Conservation (phyloP, 2,797 vertebrate genomes). For the Triplophysa yarkandensis region DNA sequence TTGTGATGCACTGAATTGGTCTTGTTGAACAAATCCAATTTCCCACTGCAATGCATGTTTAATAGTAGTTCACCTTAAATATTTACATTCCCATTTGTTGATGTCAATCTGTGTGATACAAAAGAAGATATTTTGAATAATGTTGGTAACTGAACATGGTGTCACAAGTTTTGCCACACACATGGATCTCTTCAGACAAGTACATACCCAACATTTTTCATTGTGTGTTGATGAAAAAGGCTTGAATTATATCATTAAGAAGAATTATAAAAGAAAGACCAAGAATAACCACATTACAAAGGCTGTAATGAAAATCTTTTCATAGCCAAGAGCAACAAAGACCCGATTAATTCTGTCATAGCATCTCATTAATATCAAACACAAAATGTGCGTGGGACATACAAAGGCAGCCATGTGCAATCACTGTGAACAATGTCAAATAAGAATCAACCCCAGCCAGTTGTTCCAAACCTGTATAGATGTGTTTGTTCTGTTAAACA, state of each 20-base stretch:
- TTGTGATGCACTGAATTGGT: no score
- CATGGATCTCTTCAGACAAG: not conserved
- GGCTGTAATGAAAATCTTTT: slow-evolving; percentile 35
- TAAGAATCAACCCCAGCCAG: no score
- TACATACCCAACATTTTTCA: not conserved
- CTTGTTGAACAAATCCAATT: no score
- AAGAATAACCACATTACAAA: not conserved
- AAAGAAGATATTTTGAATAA: no score
- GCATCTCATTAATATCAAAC: slow-evolving; percentile 57
- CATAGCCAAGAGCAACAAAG: slow-evolving; percentile 23
- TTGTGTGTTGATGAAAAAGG: slow-evolving; percentile 8
- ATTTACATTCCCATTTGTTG: no score
- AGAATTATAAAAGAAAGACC: slow-evolving; percentile 26
- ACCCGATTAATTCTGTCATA: slow-evolving; percentile 47
- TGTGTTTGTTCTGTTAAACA: no score
- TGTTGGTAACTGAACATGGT: no score
- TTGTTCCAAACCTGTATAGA: no score
- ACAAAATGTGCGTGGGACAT: slow-evolving; percentile 48
- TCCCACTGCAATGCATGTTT: no score
- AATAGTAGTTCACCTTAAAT: no score
- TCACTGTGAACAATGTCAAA: not conserved
- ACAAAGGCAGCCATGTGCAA: not conserved
- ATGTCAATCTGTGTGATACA: no score
- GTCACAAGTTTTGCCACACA: slow-evolving; percentile 28
- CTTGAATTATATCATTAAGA: slow-evolving; percentile 26